Evolutionary conservation across 2,113 vertebrate species (phyloP), one percentile per base, ranked within the genome.

Genomic region (Ammodytes marinus): DNA sequence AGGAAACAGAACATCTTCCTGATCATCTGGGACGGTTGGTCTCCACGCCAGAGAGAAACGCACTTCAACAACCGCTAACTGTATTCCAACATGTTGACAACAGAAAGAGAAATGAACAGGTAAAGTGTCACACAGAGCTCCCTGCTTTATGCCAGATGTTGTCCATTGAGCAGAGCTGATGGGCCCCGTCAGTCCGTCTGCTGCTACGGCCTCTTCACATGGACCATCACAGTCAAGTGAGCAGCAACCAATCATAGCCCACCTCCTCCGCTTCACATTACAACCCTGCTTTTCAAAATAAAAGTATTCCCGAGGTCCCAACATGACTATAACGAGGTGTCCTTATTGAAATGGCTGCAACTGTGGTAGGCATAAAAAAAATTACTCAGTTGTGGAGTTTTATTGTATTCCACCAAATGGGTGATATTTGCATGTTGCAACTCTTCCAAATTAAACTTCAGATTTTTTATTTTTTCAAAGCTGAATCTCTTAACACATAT

Each of bases 281-380:
- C 3, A 27, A 2, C 40, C 8, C 11, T 12, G 73, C 6, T 39
- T 60, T 86, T 82, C 79, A 82, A 60, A 74, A 71, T 84, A 82
- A 86, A 74, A 78, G 74, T 13, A 12, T 37, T 3, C 40, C 19
- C 1, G 17, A 2, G n/a, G 35, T 13, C n/a, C 2, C 11, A 52
- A 17, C 47, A 49, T 10, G 52, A 15, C 11, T 1, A 45, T 1
- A 47, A 37, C 3, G 2, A 1, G 4, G 39, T 7, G 14, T 43
- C 39, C 27, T 27, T 27, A 27, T 27, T 27, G 27, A 27, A 27
- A 27, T 27, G 27, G 27, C 27, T 27, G 27, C 27, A 27, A 27
- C 27, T 27, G 27, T 27, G 27, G 1, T 27, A 27, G 27, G 27
- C 27, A 27, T 27, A 27, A 27, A 1, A 27, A 1, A 27, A 27